Evolutionary conservation across 1,140 invertebrate genomes (phyloP), one percentile per base, ranked within the genome.

Genomic region (Catajapyx aquilonaris): DNA sequence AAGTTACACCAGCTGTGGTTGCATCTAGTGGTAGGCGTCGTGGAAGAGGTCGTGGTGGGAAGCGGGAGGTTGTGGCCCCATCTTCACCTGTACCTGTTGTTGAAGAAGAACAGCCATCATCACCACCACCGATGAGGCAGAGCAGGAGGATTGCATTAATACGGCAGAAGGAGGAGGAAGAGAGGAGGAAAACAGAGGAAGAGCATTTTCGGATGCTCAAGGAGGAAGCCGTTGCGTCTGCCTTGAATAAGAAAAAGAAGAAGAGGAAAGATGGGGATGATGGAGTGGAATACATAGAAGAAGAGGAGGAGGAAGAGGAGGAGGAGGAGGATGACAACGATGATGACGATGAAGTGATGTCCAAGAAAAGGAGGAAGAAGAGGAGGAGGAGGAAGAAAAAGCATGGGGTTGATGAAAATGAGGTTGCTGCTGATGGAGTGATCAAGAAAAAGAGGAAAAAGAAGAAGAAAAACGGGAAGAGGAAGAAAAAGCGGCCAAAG

Each of bases 61-160:
- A 34, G n/a, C n/a, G 15, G 18, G 3, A 15, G 20, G 33, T 31
- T 17, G 30, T 15, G 18, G 30, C 15, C 5, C 13, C 15, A 31
- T 17, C 7, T n/a, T n/a, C n/a, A n/a, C n/a, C n/a, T 3, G 19
- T 17, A 11, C 3, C 13, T 32, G 44, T 41, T 22, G 1, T 40
- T 39, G 10, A 41, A 30, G 31, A 34, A 2, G 4, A 19, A 10
- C 20, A 34, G 31, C 31, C 30, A 18, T 30, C 28, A 31, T 11
- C 18, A 36, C 16, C 38, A 28, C n/a, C 10, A 3, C 70, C 71
- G 1, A 69, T 81, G 2, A 55, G 80, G 13, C 74, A 78, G 46
- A 83, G 78, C 5, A 61, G 80, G 3, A 60, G 81, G 34, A 81
- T 87, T 46, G 81, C 81, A 0, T 79, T 84, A 48, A 64, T 83